Percentiles rank a stretch among this genome's conserved stretches.
These are phyloP conservation scores for Centrocercus urophasianus DNA, from an alignment of 2,113 vertebrate species.

Conservation along the genomic window DNA sequence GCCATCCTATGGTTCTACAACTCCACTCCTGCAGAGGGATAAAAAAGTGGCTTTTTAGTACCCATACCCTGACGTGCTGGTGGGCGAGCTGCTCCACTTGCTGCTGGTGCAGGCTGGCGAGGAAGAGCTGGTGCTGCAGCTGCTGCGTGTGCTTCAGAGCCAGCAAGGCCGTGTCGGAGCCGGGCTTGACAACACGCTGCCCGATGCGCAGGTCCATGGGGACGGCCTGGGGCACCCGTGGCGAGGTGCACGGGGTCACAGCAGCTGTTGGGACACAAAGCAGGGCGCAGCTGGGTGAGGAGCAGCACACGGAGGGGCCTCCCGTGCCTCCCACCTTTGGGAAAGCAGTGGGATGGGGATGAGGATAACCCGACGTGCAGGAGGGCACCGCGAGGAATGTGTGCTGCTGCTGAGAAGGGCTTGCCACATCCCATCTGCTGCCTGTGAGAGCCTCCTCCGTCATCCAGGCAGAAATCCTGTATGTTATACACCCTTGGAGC, in stretches of 20 bases:
- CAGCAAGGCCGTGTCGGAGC: conserved; percentile 83
- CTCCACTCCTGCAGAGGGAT: not conserved
- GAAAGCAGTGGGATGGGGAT: not conserved
- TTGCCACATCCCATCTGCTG: rapidly evolving
- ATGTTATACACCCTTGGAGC: rapidly evolving
- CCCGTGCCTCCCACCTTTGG: not conserved
- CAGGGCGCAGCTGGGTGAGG: not conserved
- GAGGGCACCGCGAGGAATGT: rapidly evolving
- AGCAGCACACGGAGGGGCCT: not conserved
- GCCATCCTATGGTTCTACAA: not conserved
- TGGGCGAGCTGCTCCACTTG: conserved; percentile 80
- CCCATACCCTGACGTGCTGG: conserved; percentile 78
- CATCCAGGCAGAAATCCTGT: not conserved
- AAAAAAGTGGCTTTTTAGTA: rapidly evolving
- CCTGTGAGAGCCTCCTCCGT: not conserved
- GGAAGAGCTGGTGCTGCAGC: conserved; percentile 82
- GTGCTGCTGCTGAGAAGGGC: not conserved
- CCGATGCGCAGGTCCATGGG: conserved; percentile 93
- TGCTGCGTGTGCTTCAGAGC: conserved; percentile 81
- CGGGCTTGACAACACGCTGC: conserved; percentile 79
- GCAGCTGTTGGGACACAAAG: conserved; percentile 62
- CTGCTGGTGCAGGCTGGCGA: conserved; percentile 83
- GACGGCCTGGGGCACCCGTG: conserved; percentile 75
- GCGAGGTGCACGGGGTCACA: conserved; percentile 57
- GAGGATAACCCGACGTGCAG: rapidly evolving